Evolutionary conservation across 2,888 invertebrate species (phyloP).

Genomic region (Busseola fusca): DNA sequence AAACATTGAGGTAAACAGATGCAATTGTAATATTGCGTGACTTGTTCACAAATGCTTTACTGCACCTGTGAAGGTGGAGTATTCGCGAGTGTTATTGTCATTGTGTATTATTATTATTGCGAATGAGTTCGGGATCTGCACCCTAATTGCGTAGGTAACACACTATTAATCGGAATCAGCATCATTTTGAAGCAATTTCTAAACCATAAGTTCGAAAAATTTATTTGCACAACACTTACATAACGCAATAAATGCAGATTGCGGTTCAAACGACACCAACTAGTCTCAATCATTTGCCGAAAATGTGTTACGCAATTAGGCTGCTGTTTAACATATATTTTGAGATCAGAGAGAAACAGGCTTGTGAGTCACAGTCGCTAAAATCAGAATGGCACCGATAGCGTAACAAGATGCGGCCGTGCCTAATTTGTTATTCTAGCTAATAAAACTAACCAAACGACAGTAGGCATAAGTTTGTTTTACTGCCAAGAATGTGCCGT

Average conservation of each 20-base stretch:
- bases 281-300: too few relatives aligned
- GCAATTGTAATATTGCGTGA: neutral
- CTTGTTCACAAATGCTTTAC: constrained; percentile 2
- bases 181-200: too few relatives aligned
- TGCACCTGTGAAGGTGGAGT: neutral
- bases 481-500: too few relatives aligned
- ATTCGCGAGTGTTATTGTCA: neutral
- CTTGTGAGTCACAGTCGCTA: neutral
- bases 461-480: neutral
- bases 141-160: too few relatives aligned
- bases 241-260: too few relatives aligned
- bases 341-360: neutral
- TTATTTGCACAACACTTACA: too few relatives aligned
- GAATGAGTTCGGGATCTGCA: neutral
- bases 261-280: too few relatives aligned
- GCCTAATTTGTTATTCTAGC: neutral
- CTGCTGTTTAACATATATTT: neutral
- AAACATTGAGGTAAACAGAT: constrained; percentile 1
- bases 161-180: too few relatives aligned
- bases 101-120: constrained; percentile 11
- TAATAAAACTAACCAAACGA: neutral
- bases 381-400: neutral
- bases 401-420: neutral
- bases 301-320: too few relatives aligned
- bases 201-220: too few relatives aligned